Conservation (phyloP, 2,888 invertebrate species). For the Mesopsocus fuscifrons region DNA sequence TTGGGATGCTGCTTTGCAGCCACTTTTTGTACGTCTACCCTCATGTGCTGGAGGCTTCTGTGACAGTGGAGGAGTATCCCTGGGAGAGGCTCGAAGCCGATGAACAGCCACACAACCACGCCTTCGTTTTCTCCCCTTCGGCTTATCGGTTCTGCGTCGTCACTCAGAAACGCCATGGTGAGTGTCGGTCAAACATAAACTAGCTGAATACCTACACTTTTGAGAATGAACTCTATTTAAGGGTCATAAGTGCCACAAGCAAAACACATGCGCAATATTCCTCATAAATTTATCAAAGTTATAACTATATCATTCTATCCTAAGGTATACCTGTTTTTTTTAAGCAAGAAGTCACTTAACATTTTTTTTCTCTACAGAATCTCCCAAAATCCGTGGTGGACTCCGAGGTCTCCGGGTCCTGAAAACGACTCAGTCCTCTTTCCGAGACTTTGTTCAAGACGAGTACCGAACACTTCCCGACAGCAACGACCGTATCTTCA, state of each 20-base stretch:
- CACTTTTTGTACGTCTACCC: conserved; percentile 56
- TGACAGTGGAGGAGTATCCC: conserved; percentile 52
- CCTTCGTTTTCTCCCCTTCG: conserved; percentile 50
- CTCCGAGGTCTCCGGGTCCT: conserved; percentile 48
- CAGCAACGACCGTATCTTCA: conserved; percentile 55
- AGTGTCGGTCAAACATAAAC: not conserved
- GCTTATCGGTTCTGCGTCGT: conserved; percentile 49
- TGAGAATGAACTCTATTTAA: not conserved
- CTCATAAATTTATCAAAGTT: too few relatives aligned
- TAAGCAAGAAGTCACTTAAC: too few relatives aligned
- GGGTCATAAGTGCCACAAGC: too few relatives aligned
- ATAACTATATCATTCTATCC: too few relatives aligned
- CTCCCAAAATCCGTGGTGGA: conserved; percentile 43
- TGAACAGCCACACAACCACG: conserved; percentile 46
- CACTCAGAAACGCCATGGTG: conserved; percentile 30
- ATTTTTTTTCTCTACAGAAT: conserved; percentile 24
- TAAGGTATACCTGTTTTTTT: too few relatives aligned
- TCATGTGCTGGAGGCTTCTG: conserved; percentile 50
- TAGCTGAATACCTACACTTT: not conserved
- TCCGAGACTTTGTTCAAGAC: conserved; percentile 59
- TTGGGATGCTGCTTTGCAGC: conserved; percentile 48
- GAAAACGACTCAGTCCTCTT: conserved; percentile 66
- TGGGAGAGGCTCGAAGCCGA: conserved; percentile 46
- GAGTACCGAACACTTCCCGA: conserved; percentile 59
- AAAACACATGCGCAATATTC: too few relatives aligned